Base-by-base conservation (phyloP, 2,113 vertebrate genomes). In the Embiotoca jacksoni region DNA sequence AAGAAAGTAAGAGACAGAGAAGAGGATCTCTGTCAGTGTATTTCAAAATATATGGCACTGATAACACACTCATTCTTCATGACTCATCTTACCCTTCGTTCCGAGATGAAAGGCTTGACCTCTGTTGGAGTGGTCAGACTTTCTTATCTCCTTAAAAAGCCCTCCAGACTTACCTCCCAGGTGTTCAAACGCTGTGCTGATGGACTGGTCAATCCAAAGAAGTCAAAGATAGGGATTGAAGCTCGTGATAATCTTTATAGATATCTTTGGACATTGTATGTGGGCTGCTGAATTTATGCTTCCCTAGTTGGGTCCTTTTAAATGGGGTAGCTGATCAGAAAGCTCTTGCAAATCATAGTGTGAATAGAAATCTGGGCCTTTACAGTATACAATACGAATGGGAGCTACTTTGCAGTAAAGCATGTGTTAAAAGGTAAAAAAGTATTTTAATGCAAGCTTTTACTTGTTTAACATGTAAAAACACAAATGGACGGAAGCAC, bases 141-240 rank as follows among this genome's bases (percentile, higher is more conserved):
- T 2, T 50, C 81, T 84, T 73, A 84, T 90, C 68, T 72, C 15
- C 30, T 32, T 32, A 11, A 31, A 65, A 65, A 67, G 60, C 75
- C 65, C 55, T 72, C 8, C 36, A 67, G 78, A 57, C 56, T 6
- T 44, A 32, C 32, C 49, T 64, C 31, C 14, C 56, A 83, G 80
- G 37, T 67, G 41, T 70, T 84, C 67, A 66, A 35, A n/a, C 3
- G 32, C 16, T 36, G 53, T 35, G 59, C 62, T 23, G 3, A 30
- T 60, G 62, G 13, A 75, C 56, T 9, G 31, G 32, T 78, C 33
- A 50, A 33, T 15, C 23, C 7, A 7, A 50, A 23, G 50, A 66
- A 57, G 33, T 37, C 23, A 23, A 23, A 23, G 30, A 32, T 3
- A 6, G 14, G 39, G 44, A 15, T 15, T 44, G 41, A 52, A 58